A percentile compares a stretch with the other conserved stretches of the same genome.
phyloP scores from a whole-genome alignment of 2,113 vertebrate species.

The Cheilinus undulatus region DNA sequence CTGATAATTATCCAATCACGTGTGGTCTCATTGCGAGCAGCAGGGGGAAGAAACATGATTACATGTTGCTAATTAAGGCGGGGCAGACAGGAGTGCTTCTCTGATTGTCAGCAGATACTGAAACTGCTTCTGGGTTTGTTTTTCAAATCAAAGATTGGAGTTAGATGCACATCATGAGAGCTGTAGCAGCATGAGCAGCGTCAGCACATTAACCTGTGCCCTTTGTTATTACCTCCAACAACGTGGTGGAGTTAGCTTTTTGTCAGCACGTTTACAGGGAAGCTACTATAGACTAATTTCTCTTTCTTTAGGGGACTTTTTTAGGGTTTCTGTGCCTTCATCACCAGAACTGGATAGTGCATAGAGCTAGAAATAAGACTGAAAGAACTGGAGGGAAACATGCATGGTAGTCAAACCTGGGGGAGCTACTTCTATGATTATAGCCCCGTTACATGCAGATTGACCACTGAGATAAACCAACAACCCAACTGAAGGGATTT shows the following conservation, averaged over 20 bases:
- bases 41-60: constrained; percentile 37
- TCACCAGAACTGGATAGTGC: too few species aligned
- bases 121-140: not conserved
- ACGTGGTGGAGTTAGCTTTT: not conserved
- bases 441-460: too few species aligned
- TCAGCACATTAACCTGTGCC: not conserved
- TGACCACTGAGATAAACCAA: too few species aligned
- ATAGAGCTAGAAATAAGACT: too few species aligned
- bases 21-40: constrained; percentile 42
- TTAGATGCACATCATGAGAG: not conserved
- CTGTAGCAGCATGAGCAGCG: not conserved
- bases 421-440: too few species aligned
- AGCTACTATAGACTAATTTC: too few species aligned
- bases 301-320: too few species aligned
- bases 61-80: constrained; percentile 38
- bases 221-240: not conserved
- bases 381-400: too few species aligned
- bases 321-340: too few species aligned
- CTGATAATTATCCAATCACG: constrained; percentile 62
- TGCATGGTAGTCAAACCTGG: too few species aligned
- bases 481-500: too few species aligned
- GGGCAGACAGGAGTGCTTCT: not conserved
- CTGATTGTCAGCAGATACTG: constrained; percentile 23
- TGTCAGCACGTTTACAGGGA: too few species aligned
- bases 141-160: not conserved